phyloP scores from a whole-genome alignment of 1,140 invertebrate genomes.

The Heterodera carotae region DNA sequence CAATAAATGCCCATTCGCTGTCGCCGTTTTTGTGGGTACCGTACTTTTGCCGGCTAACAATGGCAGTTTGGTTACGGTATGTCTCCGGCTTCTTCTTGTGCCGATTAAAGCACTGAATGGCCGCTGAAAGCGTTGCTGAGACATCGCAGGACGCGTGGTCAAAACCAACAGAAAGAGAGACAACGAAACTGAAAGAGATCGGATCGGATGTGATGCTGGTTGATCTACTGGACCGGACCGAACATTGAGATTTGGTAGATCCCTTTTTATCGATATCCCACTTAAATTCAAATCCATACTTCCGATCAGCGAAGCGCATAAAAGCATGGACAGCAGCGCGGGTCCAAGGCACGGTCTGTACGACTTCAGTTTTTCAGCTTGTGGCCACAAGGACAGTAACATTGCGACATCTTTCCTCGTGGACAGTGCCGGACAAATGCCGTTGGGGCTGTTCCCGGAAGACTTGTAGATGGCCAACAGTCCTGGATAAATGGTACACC shows the following conservation, averaged over 20 bases:
- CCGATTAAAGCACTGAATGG: background rate
- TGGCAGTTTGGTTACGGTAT: background rate
- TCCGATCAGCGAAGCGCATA: slow-evolving; percentile 1
- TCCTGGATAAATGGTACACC: background rate
- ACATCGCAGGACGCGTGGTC: background rate
- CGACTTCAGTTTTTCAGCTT: slow-evolving; percentile 16
- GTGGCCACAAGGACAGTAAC: slow-evolving; percentile 15
- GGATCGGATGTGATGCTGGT: background rate
- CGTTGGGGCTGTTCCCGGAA: background rate
- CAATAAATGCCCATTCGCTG: background rate
- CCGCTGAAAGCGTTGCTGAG: background rate
- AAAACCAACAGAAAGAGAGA: background rate
- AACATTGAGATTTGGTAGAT: no score
- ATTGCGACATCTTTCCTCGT: background rate
- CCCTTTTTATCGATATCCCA: no score
- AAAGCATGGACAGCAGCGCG: background rate
- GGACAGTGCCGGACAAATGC: slow-evolving; percentile 3
- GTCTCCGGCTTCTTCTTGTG: background rate
- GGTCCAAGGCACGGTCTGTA: slow-evolving; percentile 1
- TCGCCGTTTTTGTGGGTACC: background rate
- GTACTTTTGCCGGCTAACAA: background rate
- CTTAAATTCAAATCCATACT: background rate
- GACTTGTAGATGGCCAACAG: background rate
- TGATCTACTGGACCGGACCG: background rate
- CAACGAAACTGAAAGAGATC: background rate